Conservation (phyloP, 2,888 invertebrate species). For the Spicauda simplicius region DNA sequence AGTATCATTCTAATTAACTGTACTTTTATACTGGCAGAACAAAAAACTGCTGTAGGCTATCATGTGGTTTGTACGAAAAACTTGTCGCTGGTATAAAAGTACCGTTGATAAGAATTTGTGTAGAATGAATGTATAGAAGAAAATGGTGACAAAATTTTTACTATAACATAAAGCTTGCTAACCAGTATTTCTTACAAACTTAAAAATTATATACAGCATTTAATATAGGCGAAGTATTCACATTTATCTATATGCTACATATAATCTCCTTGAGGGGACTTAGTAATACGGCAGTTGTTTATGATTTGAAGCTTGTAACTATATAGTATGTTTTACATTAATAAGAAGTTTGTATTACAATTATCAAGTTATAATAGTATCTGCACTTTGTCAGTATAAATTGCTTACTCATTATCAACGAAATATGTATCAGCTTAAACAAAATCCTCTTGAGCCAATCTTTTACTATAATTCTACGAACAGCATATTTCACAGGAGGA, state of each 20-base stretch:
- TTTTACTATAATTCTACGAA: slow-evolving; percentile 36
- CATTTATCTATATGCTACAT: slow-evolving; percentile 34
- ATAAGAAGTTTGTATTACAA: slow-evolving; percentile 74
- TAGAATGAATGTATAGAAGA: slow-evolving; percentile 28
- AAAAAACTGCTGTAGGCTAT: neutral
- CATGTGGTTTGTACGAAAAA: neutral
- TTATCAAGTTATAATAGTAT: slow-evolving; percentile 68
- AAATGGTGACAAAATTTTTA: slow-evolving; percentile 11
- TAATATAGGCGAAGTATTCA: slow-evolving; percentile 35
- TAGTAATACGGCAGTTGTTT: slow-evolving; percentile 50
- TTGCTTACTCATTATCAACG: slow-evolving; percentile 66
- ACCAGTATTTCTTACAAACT: slow-evolving; percentile 36
- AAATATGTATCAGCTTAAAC: slow-evolving; percentile 53
- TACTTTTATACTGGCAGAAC: slow-evolving; percentile 1
- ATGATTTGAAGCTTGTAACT: slow-evolving; percentile 65
- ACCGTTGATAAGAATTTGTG: slow-evolving; percentile 8
- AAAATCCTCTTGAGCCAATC: slow-evolving; percentile 58
- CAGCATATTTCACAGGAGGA: slow-evolving; percentile 50
- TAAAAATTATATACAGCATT: slow-evolving; percentile 33
- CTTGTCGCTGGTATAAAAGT: slow-evolving; percentile 9
- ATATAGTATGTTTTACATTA: slow-evolving; percentile 58
- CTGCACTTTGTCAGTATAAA: slow-evolving; percentile 69
- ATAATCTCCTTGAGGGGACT: slow-evolving; percentile 50
- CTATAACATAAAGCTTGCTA: slow-evolving; percentile 37
- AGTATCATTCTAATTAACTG: neutral